Conservation (phyloP, 2,797 vertebrate genomes). For the Phoebastria nigripes region DNA sequence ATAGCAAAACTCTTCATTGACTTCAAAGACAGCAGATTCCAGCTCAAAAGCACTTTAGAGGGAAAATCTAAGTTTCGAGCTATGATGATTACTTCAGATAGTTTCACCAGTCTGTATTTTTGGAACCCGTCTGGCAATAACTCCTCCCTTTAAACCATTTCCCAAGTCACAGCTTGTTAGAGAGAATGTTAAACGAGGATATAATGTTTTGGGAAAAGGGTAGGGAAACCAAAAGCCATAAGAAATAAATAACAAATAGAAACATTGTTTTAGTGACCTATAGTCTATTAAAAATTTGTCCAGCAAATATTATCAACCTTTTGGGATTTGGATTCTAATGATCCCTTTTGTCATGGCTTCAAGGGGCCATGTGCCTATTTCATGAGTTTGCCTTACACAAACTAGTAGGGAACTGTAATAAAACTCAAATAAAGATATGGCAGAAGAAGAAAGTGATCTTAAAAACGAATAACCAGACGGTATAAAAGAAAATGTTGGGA, state of each 20-base stretch:
- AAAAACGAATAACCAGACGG: not conserved
- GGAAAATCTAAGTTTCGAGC: constrained; percentile 4
- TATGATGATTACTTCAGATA: constrained; percentile 1
- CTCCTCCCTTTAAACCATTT: constrained; percentile 21
- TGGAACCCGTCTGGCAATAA: constrained; percentile 10
- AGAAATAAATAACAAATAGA: constrained; percentile 25
- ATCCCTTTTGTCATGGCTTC: constrained; percentile 3
- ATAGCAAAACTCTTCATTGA: not conserved
- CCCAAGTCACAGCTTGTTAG: constrained; percentile 25
- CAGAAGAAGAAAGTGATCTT: not conserved
- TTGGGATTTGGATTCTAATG: not conserved
- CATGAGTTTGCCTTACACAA: not conserved
- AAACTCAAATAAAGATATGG: not conserved
- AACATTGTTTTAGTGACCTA: constrained; percentile 1
- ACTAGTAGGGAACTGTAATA: not conserved
- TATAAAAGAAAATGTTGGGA: not conserved
- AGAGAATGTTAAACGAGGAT: not conserved
- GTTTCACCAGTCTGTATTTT: constrained; percentile 29
- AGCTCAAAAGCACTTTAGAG: not conserved
- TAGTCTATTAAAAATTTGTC: not conserved
- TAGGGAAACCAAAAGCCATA: constrained; percentile 7
- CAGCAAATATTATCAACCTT: not conserved
- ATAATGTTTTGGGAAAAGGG: constrained; percentile 33
- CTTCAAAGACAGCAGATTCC: not conserved
- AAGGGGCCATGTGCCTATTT: not conserved